These are phyloP conservation scores for Plagiodera versicolora DNA, from an alignment of 2,888 invertebrate genomes.

Conservation along the genomic window DNA sequence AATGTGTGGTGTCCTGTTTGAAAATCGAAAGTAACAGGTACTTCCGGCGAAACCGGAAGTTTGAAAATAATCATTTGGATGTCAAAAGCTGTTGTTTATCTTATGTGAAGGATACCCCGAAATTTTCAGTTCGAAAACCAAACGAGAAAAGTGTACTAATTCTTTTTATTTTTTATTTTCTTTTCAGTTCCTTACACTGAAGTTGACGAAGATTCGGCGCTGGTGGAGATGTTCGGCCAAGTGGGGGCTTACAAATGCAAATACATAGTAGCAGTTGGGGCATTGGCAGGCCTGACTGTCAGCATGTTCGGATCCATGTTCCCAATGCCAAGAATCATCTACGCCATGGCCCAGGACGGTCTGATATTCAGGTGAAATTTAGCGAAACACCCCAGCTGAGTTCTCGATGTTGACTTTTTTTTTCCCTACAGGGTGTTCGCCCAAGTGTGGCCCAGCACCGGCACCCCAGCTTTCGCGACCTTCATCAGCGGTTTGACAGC, in stretches of 20 bases:
- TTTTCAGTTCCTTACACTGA: conserved; percentile 83
- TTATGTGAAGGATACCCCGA: too few relatives aligned
- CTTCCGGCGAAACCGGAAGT: too few relatives aligned
- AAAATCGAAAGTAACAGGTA: too few relatives aligned
- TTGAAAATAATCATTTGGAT: too few relatives aligned
- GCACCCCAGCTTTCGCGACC: conserved; percentile 86
- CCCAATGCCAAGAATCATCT: conserved; percentile 90
- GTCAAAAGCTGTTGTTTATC: too few relatives aligned
- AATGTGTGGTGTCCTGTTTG: too few relatives aligned
- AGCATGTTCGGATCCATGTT: conserved; percentile 98
- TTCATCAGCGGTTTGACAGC: conserved; percentile 80
- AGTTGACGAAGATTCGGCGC: conserved; percentile 80
- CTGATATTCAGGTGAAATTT: conserved; percentile 74
- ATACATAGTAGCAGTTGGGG: conserved; percentile 88
- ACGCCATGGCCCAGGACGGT: conserved; percentile 95
- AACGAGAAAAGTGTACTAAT: too few relatives aligned
- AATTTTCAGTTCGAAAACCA: too few relatives aligned
- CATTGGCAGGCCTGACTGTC: conserved; percentile 88
- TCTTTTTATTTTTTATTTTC: too few relatives aligned
- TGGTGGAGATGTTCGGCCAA: conserved; percentile 90
- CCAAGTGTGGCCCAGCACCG: conserved; percentile 77
- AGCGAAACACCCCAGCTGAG: background rate
- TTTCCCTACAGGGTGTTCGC: conserved; percentile 77
- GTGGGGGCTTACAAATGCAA: conserved; percentile 85
- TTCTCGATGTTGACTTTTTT: conserved; percentile 13